phyloP scores from a whole-genome alignment of 2,113 vertebrate genomes.

The Odocoileus hemionus region DNA sequence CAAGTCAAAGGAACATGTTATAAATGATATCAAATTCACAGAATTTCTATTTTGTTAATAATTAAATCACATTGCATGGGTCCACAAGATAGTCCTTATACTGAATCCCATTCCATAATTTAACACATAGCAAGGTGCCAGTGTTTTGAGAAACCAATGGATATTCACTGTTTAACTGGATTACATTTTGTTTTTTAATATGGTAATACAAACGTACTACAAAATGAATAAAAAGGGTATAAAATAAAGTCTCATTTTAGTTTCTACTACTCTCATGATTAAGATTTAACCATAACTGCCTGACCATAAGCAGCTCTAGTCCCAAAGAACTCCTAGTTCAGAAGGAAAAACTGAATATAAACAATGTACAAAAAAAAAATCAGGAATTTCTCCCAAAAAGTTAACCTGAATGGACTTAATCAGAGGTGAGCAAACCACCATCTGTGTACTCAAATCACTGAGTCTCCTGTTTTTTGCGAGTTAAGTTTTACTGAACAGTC shows the following conservation, averaged over 20 bases:
- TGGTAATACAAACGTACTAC: background rate
- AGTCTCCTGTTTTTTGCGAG: background rate
- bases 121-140: background rate
- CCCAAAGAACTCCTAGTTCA: background rate
- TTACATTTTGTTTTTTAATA: conserved; percentile 27
- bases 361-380: background rate
- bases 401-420: background rate
- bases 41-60: background rate
- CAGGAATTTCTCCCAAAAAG: background rate
- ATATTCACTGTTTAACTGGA: background rate
- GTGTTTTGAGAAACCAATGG: background rate
- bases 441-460: background rate
- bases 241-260: conserved; percentile 14
- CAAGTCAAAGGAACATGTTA: background rate
- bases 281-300: background rate
- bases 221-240: background rate
- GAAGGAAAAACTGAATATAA: conserved; percentile 26
- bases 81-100: background rate
- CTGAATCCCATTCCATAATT: background rate
- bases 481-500: background rate
- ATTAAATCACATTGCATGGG: background rate
- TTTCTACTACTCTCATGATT: conserved; percentile 26
- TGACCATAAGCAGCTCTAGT: background rate
- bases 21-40: conserved; percentile 21
- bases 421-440: background rate